phyloP scores from a whole-genome alignment of 2,113 vertebrate genomes.

The Notiomystis cincta region DNA sequence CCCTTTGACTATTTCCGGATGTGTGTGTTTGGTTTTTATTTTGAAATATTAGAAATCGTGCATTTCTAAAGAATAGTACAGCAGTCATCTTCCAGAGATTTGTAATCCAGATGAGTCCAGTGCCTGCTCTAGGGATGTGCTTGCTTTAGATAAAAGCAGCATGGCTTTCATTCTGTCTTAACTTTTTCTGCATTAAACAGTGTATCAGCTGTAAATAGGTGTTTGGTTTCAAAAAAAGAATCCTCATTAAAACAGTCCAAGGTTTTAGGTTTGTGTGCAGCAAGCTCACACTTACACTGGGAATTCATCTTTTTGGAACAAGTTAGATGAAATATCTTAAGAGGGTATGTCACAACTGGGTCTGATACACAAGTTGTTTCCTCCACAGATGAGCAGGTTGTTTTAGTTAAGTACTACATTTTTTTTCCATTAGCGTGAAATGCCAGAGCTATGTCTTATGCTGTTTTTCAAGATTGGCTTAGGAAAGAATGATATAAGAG shows the following conservation, averaged over 20 bases:
- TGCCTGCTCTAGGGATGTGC: not conserved
- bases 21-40: not conserved
- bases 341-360: not conserved
- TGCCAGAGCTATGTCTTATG: conserved; percentile 14
- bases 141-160: not conserved
- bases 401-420: conserved; percentile 5
- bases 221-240: not conserved
- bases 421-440: conserved; percentile 23
- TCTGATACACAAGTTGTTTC: not conserved
- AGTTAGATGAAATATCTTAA: conserved; percentile 8
- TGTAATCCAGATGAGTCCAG: not conserved
- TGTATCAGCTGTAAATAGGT: not conserved
- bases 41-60: rapidly evolving
- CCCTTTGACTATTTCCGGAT: not conserved
- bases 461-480: conserved; percentile 1
- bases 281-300: not conserved
- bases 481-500: conserved; percentile 15
- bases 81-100: not conserved
- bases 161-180: not conserved
- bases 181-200: not conserved
- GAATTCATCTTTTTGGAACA: not conserved
- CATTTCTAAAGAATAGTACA: not conserved
- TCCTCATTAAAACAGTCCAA: not conserved
- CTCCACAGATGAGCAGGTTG: not conserved
- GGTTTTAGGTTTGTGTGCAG: not conserved